These are phyloP conservation scores for Leuciscus waleckii DNA, from an alignment of 2,797 vertebrate genomes.

Conservation along the genomic window DNA sequence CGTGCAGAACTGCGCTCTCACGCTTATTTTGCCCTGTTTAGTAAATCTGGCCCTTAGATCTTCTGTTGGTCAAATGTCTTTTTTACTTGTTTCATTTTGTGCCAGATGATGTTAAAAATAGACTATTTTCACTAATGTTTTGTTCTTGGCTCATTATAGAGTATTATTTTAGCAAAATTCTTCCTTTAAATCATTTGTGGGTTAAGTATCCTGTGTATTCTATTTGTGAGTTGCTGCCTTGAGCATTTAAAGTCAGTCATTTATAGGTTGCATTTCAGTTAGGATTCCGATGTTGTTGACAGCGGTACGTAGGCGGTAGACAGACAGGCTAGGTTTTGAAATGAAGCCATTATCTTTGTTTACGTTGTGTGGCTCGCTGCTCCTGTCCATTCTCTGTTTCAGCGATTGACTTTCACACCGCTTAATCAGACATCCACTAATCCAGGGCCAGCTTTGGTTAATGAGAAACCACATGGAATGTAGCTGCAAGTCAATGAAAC, in stretches of 20 bases:
- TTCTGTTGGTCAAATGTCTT: not conserved
- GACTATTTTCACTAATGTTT: not conserved
- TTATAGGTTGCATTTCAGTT: conserved; percentile 6
- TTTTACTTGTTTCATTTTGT: not conserved
- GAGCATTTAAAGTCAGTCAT: conserved; percentile 8
- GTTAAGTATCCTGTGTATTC: not conserved
- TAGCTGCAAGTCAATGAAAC: conserved; percentile 21
- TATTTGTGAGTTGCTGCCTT: not conserved
- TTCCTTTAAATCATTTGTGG: not conserved
- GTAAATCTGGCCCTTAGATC: too few species aligned
- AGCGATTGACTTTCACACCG: not conserved
- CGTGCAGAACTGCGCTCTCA: too few species aligned
- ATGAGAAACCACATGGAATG: conserved; percentile 47
- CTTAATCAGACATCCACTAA: conserved; percentile 24
- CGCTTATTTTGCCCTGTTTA: too few species aligned
- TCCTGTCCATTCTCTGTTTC: conserved; percentile 16
- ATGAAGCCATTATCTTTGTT: conserved; percentile 34
- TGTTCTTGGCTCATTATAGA: not conserved
- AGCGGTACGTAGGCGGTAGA: not conserved
- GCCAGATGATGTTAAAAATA: not conserved
- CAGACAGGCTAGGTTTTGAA: conserved; percentile 7
- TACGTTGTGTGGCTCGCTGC: conserved; percentile 3
- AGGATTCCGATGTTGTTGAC: not conserved
- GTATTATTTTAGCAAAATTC: not conserved
- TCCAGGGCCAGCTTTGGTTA: conserved; percentile 47